Base-by-base conservation (phyloP, 2,888 invertebrate genomes). In the Gandaritis pyraliata region DNA sequence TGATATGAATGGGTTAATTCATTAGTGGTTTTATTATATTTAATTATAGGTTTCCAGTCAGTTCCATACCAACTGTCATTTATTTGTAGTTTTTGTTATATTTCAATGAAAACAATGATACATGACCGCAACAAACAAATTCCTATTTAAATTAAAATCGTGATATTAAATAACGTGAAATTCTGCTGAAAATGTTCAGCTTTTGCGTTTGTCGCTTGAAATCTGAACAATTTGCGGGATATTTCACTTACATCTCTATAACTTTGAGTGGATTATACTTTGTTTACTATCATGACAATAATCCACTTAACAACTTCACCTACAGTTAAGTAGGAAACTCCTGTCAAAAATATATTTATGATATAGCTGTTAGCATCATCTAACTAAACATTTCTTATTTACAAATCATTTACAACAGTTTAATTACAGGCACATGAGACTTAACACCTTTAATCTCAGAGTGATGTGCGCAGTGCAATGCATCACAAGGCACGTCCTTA, bases 91-190 rank as follows among this genome's bases (percentile, higher is more conserved):
- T 10, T 15, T 15, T 15, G 16, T 11, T 43, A 43, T 10, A 43
- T 43, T 41, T 41, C 6, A 41, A 16, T 43, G 15, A 11, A 43
- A 43, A 16, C 43, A 15, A 43, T 43, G 43, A 43, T 16, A 11
- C 11, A 43, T 43, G 41, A 41, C 41, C 13, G 43, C 16, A 10
- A 16, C 43, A 15, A 43, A 43, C 43, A 43, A 43, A 43, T 43
- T 10, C 43, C 8, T 41, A 16, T 41, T 41, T 16, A 43, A 43
- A 16, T 16, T 43, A 43, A 11, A 43, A 16, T 0, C 6, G 10
- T 43, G 43, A 43, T 2, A 43, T n/a, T n/a, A n/a, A n/a, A n/a
- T n/a, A n/a, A 16, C 16, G 43, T 43, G 43, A 16, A 16, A 10
- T 43, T 43, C 8, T 13, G 16, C 16, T 43, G 43, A 16, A 43